These are phyloP conservation scores for Chymomyza fuscimana DNA, from an alignment of 2,888 invertebrate species.

Conservation along the genomic window DNA sequence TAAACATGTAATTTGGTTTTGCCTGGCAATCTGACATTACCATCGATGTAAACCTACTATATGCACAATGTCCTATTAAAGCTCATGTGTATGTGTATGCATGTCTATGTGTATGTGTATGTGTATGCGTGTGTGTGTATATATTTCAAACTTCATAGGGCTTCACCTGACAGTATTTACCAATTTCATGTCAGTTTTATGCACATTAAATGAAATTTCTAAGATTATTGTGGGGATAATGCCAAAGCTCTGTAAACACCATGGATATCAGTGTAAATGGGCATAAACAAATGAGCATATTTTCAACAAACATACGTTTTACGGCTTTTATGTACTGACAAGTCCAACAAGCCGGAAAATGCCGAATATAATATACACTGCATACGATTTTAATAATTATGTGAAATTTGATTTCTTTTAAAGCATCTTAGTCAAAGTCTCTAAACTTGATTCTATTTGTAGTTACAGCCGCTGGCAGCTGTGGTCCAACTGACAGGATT, in stretches of 20 bases:
- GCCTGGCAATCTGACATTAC: conserved; percentile 17
- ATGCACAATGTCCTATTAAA: background rate
- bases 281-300: background rate
- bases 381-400: conserved; percentile 12
- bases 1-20: conserved; percentile 53
- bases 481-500: too few species aligned
- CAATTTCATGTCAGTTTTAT: background rate
- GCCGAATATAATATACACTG: too few species aligned
- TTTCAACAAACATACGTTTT: background rate
- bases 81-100: background rate
- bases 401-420: conserved; percentile 60
- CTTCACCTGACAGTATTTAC: background rate
- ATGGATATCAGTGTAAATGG: background rate
- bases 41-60: background rate
- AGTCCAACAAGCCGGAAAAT: too few species aligned
- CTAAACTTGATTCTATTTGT: conserved; percentile 83
- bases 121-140: background rate
- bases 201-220: background rate
- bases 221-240: background rate
- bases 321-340: background rate
- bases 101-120: background rate
- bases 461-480: too few species aligned
- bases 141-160: too few species aligned
- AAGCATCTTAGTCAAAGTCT: conserved; percentile 49
- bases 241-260: background rate